Conservation (phyloP, 2,113 vertebrate genomes). For the Thalassarche chlororhynchos region DNA sequence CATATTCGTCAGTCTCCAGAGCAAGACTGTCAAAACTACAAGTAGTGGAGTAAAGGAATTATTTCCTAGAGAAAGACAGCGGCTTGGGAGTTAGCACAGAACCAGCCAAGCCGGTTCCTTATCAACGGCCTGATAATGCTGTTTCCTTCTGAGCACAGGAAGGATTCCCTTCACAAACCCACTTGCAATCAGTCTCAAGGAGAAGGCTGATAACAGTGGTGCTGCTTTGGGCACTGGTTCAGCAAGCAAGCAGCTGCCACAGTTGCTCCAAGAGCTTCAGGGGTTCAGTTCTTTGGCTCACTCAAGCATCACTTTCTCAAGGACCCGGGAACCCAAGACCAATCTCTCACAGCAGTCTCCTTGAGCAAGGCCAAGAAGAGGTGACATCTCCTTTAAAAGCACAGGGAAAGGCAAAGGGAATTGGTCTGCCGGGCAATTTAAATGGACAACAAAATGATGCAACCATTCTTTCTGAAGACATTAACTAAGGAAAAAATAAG, state of each 20-base stretch:
- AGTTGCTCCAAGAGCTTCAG: not conserved
- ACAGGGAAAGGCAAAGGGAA: not conserved
- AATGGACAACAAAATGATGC: not conserved
- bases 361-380: not conserved
- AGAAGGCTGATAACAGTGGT: not conserved
- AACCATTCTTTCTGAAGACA: not conserved
- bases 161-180: not conserved
- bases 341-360: not conserved
- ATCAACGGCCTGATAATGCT: not conserved
- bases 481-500: not conserved
- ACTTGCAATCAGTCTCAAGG: not conserved
- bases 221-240: slow-evolving; percentile 23
- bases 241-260: slow-evolving; percentile 6
- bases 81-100: not conserved
- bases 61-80: not conserved
- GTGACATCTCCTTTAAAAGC: not conserved
- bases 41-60: not conserved
- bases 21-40: not conserved
- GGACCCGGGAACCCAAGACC: not conserved
- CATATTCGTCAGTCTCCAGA: not conserved
- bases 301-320: not conserved
- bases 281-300: not conserved
- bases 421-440: not conserved
- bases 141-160: not conserved
- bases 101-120: not conserved